phyloP scores from a whole-genome alignment of 2,888 invertebrate genomes.

The Coenonympha arcania region DNA sequence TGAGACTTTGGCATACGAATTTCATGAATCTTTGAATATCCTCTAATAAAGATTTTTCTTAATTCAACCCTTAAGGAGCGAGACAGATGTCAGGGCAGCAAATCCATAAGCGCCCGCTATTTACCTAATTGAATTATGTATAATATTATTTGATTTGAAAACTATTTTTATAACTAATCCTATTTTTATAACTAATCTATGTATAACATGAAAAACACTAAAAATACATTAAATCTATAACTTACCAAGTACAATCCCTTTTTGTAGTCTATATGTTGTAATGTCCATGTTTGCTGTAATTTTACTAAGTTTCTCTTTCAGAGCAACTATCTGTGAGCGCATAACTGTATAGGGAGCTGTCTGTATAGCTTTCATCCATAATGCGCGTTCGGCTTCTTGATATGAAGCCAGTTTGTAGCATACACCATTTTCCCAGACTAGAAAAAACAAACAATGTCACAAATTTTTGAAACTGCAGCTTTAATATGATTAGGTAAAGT shows the following conservation, averaged over 20 bases:
- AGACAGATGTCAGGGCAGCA: too few species aligned
- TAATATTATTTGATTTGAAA: too few species aligned
- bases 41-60: too few species aligned
- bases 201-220: neutral
- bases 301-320: slow-evolving; percentile 77
- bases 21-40: too few species aligned
- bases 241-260: slow-evolving; percentile 80
- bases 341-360: slow-evolving; percentile 89
- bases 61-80: too few species aligned
- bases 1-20: too few species aligned
- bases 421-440: slow-evolving; percentile 88
- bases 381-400: slow-evolving; percentile 84
- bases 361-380: slow-evolving; percentile 90
- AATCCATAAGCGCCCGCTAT: too few species aligned
- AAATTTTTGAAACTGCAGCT: too few species aligned
- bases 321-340: slow-evolving; percentile 79
- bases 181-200: too few species aligned
- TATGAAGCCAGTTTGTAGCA: slow-evolving; percentile 86
- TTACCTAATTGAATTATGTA: too few species aligned
- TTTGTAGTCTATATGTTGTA: slow-evolving; percentile 79
- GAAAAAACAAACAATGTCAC: slow-evolving; percentile 24
- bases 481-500: too few species aligned
- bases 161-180: too few species aligned
- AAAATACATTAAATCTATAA: slow-evolving; percentile 1
- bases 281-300: slow-evolving; percentile 79